These are phyloP conservation scores for Ptychoptera albimana DNA, from an alignment of 2,888 invertebrate genomes.

Conservation along the genomic window DNA sequence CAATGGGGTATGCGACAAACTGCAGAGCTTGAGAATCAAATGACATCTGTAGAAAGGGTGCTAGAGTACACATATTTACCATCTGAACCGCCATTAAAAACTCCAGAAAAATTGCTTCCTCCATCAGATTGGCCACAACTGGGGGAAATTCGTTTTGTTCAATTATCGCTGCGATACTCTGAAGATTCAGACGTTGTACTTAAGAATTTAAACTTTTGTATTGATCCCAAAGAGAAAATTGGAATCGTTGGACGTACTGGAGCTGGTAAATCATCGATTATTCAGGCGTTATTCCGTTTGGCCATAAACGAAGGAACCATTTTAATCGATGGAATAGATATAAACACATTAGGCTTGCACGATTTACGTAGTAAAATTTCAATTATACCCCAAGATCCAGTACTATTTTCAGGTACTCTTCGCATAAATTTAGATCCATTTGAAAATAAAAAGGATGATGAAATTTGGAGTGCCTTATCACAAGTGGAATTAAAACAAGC, in stretches of 20 bases:
- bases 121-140: constrained; percentile 38
- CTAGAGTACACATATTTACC: constrained; percentile 42
- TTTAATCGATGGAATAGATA: constrained; percentile 50
- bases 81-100: constrained; percentile 23
- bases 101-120: constrained; percentile 5
- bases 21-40: constrained; percentile 45
- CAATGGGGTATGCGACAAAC: constrained; percentile 55
- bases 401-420: constrained; percentile 57
- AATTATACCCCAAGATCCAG: constrained; percentile 76
- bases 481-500: constrained; percentile 58
- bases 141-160: constrained; percentile 43
- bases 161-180: constrained; percentile 47
- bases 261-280: constrained; percentile 61
- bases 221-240: constrained; percentile 34
- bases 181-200: constrained; percentile 48
- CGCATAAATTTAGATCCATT: constrained; percentile 68
- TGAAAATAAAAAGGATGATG: constrained; percentile 44
- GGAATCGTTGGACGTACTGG: constrained; percentile 70
- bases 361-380: constrained; percentile 59
- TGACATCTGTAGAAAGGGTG: constrained; percentile 50
- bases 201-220: constrained; percentile 43
- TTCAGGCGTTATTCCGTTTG: constrained; percentile 55
- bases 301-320: constrained; percentile 55
- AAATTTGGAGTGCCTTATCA: constrained; percentile 53
- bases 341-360: constrained; percentile 46